Base-by-base conservation (phyloP, 2,113 vertebrate species). In the Taurulus bubalis region DNA sequence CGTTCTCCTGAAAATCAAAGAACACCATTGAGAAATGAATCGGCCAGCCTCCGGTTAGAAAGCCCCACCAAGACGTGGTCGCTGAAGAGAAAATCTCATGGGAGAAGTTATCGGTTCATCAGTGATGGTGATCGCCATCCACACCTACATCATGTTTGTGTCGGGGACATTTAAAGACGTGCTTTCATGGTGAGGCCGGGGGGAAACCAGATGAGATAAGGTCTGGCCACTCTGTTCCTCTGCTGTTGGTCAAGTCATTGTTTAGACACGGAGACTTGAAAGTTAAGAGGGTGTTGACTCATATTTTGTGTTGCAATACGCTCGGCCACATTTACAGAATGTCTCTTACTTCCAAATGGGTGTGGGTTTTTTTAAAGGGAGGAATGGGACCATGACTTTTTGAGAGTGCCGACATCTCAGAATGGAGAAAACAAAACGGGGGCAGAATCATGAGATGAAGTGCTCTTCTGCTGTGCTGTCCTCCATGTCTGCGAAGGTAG, bases 1-100 rank as follows among this genome's bases (percentile, higher is more conserved):
- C 0, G 98, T 99, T 85, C 98, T 97, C 98, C 98, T 99, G 89
- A 20, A 80, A 74, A 60, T 10, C 6, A 62, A 49, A 56, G 32
- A 47, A 11, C 62, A 90, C 69, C 93, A 90, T 2, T 14, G 85
- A 53, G 40, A 79, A 40, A 72, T 71, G 11, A 63, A 42, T 49
- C 45, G 73, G 28, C 15, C 34, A 8, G 12, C 24, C 22, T 49
- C 5, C 45, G 67, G 34, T 53, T 15, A 34, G 8, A 45, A 38
- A 28, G 26, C 51, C 38, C 6, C 2, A 47, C 58, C 62, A 62
- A 40, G 67, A 79, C 71, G 59, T 34, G 70, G 55, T 24, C 11
- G 68, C 53, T 70, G 40, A 71, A 55, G 18, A 58, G 36, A 42
- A 65, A 49, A 56, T 28, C 71, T 60, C 32, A 45, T 6, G 65